Evolutionary conservation across 2,113 vertebrate genomes (phyloP), one percentile per base, ranked within the genome.

Genomic region (Felis chaus): DNA sequence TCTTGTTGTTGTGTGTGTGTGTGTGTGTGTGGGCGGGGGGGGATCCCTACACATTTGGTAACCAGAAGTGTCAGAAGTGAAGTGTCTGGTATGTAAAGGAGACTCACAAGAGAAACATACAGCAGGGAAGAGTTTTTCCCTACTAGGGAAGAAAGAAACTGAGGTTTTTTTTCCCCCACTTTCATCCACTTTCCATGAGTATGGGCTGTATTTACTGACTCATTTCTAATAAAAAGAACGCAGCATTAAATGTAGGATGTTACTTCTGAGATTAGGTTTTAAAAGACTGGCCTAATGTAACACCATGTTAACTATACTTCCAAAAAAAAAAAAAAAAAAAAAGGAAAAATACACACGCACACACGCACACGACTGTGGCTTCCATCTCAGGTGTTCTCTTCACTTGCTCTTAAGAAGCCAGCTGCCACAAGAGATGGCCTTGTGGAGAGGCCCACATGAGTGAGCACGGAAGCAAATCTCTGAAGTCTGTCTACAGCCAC

Each of bases 261-360:
- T 61, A 68, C 69, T 84, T 55, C 61, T 53, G 55, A 80, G 65
- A 73, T 36, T 2, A 53, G 53, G 23, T 90, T 96, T 90, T n/a
- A 94, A 93, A 74, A 87, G 31, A 53, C 45, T 29, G 25, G 73
- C 25, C 13, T 76, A 48, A 76, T 7, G 10, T 16, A 29, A 16
- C 27, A 45, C 14, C 45, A 7, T 45, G 41, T 29, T 76, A 76
- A 76, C 73, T 48, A 48, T 2, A 76, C 7, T 16, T 76, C 73
- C 45, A 48, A 45, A 76, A 76, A 36, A 45, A 76, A 76, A 76
- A 76, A 48, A 45, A 76, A 45, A 63, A 29, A 76, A 76, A 7
- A 41, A 74, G 55, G 55, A 21, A 57, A 57, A 57, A 50, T 14
- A 50, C 50, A 50, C 55, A 21, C 55, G 19, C 55, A 57, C 55